phyloP scores from a whole-genome alignment of 2,113 vertebrate species.

The Pollimyrus isidori region DNA sequence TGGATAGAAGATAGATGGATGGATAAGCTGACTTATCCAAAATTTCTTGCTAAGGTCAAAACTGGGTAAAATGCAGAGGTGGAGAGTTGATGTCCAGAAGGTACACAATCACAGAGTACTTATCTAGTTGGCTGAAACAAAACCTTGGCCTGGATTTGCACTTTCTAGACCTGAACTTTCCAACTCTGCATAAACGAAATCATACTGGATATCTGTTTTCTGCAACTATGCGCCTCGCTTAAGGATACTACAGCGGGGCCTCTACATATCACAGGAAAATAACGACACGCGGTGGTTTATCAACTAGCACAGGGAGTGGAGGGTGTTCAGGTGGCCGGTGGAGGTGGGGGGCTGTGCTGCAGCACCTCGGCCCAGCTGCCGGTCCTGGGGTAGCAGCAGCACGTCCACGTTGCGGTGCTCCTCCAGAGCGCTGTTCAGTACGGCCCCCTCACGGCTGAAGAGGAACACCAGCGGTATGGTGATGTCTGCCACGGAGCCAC shows the following conservation, averaged over 20 bases:
- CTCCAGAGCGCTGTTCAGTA: constrained; percentile 56
- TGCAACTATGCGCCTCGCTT: neutral
- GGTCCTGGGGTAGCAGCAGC: constrained; percentile 59
- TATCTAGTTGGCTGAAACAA: too few species aligned
- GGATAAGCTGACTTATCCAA: neutral
- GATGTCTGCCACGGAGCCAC: constrained; percentile 58
- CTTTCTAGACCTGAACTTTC: too few species aligned
- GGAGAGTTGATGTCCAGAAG: too few species aligned
- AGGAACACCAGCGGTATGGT: constrained; percentile 63
- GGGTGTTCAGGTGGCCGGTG: neutral
- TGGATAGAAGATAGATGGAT: neutral
- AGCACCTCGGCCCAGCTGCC: constrained; percentile 57
- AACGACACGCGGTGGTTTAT: neutral
- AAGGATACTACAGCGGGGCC: neutral
- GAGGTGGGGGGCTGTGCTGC: neutral
- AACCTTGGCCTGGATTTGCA: too few species aligned
- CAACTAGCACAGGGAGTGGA: neutral
- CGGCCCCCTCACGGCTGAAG: constrained; percentile 60
- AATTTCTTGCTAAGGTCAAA: neutral
- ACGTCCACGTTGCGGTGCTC: constrained; percentile 65
- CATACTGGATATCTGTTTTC: neutral
- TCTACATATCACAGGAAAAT: neutral
- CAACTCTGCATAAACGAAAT: neutral
- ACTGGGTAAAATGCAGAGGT: neutral
- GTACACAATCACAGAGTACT: too few species aligned